Evolutionary conservation across 2,888 invertebrate genomes (phyloP).

Genomic region (Vesta saturnalis): DNA sequence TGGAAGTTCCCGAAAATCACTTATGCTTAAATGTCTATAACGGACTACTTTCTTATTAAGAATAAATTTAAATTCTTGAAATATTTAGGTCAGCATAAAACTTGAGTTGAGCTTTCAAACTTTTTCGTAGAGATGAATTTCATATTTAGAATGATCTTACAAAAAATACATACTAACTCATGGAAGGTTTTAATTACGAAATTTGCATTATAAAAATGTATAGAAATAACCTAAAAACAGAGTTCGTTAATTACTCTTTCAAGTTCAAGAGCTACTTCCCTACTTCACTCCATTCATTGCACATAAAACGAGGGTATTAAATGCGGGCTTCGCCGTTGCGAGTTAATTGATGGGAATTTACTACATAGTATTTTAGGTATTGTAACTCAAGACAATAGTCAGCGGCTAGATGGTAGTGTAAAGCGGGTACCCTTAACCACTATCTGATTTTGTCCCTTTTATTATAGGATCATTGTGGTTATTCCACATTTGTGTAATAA

Average conservation of each 20-base stretch:
- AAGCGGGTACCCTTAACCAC: conserved; percentile 23
- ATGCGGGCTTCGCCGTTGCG: conserved; percentile 27
- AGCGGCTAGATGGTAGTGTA: conserved; percentile 26
- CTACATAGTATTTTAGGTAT: conserved; percentile 33
- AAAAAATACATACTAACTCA: neutral
- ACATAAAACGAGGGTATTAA: conserved; percentile 31
- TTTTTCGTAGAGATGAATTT: neutral
- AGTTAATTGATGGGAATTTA: conserved; percentile 37
- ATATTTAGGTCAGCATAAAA: conserved; percentile 4
- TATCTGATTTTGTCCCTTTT: conserved; percentile 29
- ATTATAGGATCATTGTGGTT: conserved; percentile 24
- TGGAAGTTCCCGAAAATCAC: conserved; percentile 16
- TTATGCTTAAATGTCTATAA: neutral
- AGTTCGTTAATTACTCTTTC: neutral
- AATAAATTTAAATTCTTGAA: conserved; percentile 10
- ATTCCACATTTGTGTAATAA: conserved; percentile 23
- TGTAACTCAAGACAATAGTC: conserved; percentile 34
- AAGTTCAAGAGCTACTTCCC: neutral
- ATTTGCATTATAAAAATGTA: neutral
- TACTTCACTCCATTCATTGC: conserved; percentile 19
- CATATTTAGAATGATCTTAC: neutral
- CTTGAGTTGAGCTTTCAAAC: neutral
- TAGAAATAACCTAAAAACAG: neutral
- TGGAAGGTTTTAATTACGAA: neutral
- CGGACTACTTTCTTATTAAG: conserved; percentile 8